phyloP scores from a whole-genome alignment of 2,113 vertebrate genomes.

The Clupea harengus region DNA sequence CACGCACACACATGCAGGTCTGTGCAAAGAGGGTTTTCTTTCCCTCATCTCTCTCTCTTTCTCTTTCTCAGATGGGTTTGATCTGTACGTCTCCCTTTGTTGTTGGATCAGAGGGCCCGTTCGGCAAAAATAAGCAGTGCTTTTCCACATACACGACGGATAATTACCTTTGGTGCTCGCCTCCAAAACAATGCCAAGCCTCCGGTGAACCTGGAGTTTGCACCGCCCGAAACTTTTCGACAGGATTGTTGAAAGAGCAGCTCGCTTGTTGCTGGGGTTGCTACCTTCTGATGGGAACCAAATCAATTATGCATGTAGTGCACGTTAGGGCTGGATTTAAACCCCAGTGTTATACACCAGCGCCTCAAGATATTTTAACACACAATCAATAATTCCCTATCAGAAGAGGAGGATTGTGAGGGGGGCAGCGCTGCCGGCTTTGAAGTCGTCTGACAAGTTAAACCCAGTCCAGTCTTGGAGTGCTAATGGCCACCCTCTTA shows the following conservation, averaged over 20 bases:
- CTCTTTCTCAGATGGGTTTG: background rate
- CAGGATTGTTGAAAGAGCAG: slow-evolving; percentile 59
- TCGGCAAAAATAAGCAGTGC: slow-evolving; percentile 3
- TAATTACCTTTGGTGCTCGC: slow-evolving; percentile 1
- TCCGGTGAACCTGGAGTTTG: background rate
- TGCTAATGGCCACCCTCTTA: slow-evolving; percentile 64
- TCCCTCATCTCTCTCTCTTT: background rate
- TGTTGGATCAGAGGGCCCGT: slow-evolving; percentile 8
- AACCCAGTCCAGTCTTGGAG: slow-evolving; percentile 64
- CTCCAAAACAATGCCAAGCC: background rate
- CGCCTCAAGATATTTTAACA: slow-evolving; percentile 72
- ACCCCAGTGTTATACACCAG: slow-evolving; percentile 69
- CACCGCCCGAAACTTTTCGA: slow-evolving; percentile 56
- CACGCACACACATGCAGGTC: background rate
- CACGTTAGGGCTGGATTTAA: slow-evolving; percentile 68
- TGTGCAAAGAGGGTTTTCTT: background rate
- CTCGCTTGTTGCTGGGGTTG: slow-evolving; percentile 62
- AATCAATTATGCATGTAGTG: slow-evolving; percentile 72
- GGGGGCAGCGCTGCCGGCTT: slow-evolving; percentile 66
- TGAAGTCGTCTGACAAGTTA: slow-evolving; percentile 75
- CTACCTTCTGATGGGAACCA: slow-evolving; percentile 69
- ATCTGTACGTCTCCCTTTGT: slow-evolving; percentile 1
- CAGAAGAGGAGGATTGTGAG: slow-evolving; percentile 61
- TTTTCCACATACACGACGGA: background rate
- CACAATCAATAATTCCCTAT: slow-evolving; percentile 75